phyloP scores from a whole-genome alignment of 1,140 invertebrate species.

The Tetranychus urticae region DNA sequence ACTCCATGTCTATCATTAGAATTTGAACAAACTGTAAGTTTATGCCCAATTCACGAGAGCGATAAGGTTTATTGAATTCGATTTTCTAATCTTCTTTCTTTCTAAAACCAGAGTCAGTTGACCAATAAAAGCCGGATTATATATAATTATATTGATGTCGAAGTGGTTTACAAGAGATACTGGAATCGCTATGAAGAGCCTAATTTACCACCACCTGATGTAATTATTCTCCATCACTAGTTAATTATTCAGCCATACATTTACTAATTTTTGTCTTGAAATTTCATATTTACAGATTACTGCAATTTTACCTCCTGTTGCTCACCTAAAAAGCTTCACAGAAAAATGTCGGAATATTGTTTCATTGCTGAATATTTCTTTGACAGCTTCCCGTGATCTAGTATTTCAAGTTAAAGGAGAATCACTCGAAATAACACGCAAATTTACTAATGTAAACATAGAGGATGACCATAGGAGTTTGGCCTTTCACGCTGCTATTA shows the following conservation, averaged over 20 bases:
- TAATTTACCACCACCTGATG: background rate
- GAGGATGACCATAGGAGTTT: background rate
- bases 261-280: background rate
- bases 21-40: background rate
- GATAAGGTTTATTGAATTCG: background rate
- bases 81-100: background rate
- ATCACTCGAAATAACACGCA: background rate
- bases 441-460: background rate
- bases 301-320: background rate
- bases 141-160: background rate
- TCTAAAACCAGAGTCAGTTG: background rate
- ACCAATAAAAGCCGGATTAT: background rate
- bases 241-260: background rate
- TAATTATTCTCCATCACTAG: background rate
- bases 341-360: background rate
- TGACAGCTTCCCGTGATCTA: background rate
- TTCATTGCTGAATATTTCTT: background rate
- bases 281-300: background rate
- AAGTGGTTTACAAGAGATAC: background rate
- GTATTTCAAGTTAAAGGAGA: background rate
- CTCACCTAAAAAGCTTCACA: background rate
- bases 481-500: background rate
- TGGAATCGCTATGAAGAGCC: background rate
- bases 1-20: background rate
- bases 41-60: background rate